Conservation (phyloP, 2,888 invertebrate genomes). For the Thecophora atra region DNA sequence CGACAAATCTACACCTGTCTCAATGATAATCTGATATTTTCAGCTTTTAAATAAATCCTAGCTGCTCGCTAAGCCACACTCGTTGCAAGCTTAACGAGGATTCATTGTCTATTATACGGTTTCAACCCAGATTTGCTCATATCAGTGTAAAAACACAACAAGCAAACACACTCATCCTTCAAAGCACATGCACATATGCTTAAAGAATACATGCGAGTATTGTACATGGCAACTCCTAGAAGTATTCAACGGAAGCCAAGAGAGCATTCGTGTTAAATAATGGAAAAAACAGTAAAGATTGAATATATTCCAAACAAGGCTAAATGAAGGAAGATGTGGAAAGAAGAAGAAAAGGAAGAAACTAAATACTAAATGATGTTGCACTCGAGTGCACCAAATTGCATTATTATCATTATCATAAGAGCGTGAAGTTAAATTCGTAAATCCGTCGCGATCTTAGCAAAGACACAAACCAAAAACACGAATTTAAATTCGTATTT, state of each 20-base stretch:
- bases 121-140: constrained; percentile 29
- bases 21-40: constrained; percentile 10
- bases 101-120: constrained; percentile 19
- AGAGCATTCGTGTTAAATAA: background rate
- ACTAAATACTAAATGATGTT: constrained; percentile 6
- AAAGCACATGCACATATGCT: background rate
- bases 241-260: constrained; percentile 17
- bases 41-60: constrained; percentile 25
- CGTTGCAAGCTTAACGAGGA: background rate
- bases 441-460: too few relatives aligned
- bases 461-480: too few relatives aligned
- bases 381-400: background rate
- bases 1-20: constrained; percentile 1
- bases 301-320: background rate
- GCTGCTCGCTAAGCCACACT: constrained; percentile 1
- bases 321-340: background rate
- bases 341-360: background rate
- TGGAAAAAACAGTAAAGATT: background rate
- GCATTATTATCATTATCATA: constrained; percentile 10
- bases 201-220: background rate
- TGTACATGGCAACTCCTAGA: constrained; percentile 21
- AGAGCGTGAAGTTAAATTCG: too few relatives aligned
- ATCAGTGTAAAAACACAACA: constrained; percentile 30
- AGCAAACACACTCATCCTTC: constrained; percentile 8
- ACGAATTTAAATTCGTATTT: too few relatives aligned